Conservation (phyloP, 2,113 vertebrate species). For the Coptodon rendalli region DNA sequence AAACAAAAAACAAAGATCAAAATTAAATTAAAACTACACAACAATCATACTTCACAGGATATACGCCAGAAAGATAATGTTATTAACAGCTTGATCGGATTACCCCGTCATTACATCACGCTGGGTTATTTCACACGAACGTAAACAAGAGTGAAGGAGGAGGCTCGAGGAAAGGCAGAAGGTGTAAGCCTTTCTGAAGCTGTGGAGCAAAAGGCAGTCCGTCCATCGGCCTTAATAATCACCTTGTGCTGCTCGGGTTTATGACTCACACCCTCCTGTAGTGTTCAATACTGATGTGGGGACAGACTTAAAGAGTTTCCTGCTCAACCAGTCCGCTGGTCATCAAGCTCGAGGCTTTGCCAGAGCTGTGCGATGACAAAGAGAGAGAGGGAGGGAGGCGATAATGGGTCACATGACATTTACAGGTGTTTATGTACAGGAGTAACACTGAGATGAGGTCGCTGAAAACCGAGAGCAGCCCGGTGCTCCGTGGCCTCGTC, state of each 20-base stretch:
- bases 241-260: neutral
- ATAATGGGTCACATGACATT: conserved; percentile 34
- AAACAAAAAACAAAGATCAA: conserved; percentile 8
- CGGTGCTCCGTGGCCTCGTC: conserved; percentile 31
- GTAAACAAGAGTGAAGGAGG: conserved; percentile 79
- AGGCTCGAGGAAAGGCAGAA: conserved; percentile 13
- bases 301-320: neutral
- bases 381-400: neutral
- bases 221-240: neutral
- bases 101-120: conserved; percentile 73
- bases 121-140: conserved; percentile 71
- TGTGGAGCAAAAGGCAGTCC: neutral
- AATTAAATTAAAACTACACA: conserved; percentile 71
- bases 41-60: conserved; percentile 87
- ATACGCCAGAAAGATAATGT: conserved; percentile 79
- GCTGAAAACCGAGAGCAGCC: conserved; percentile 40
- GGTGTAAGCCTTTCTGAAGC: neutral
- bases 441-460: conserved; percentile 56
- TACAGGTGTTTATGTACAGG: conserved; percentile 48
- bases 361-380: neutral
- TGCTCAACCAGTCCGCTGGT: conserved; percentile 4
- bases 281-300: conserved; percentile 44
- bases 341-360: neutral
- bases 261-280: conserved; percentile 1
- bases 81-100: conserved; percentile 77